Percentiles rank a stretch among this genome's conserved stretches.
Evolutionary conservation across 2,113 vertebrate species (phyloP).

Genomic region (Pholis gunnellus): DNA sequence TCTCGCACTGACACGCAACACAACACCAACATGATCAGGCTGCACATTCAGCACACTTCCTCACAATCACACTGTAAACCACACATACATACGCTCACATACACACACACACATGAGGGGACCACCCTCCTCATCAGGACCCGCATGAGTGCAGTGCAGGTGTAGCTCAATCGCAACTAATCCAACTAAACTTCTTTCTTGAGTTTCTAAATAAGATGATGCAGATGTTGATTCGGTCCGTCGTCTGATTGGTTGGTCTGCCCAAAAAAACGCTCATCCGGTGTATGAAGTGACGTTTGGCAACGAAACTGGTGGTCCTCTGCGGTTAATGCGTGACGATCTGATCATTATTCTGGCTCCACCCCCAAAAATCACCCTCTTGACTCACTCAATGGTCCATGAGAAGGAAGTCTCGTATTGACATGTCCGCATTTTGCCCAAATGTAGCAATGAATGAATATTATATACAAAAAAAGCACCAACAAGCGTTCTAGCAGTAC

Average conservation of each 20-base stretch:
- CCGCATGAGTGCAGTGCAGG: conserved; percentile 33
- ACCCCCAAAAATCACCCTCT: too few species aligned
- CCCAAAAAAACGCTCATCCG: not conserved
- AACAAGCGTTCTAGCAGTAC: not conserved
- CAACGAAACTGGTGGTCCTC: not conserved
- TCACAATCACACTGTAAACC: not conserved
- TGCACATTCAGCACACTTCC: conserved; percentile 37
- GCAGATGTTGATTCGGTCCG: not conserved
- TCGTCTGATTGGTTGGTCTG: not conserved
- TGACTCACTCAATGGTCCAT: not conserved
- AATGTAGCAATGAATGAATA: not conserved
- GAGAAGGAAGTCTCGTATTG: not conserved
- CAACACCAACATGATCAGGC: conserved; percentile 42
- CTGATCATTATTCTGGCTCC: not conserved
- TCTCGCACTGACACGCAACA: conserved; percentile 30
- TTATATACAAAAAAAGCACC: not conserved
- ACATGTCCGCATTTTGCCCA: not conserved
- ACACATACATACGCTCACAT: conserved; percentile 12
- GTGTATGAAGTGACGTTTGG: not conserved
- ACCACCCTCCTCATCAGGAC: conserved; percentile 28
- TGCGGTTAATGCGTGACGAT: not conserved
- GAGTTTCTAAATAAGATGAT: not conserved
- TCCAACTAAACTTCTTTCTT: conserved; percentile 3
- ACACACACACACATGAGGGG: conserved; percentile 29
- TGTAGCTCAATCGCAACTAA: conserved; percentile 23